Evolutionary conservation across 2,113 vertebrate genomes (phyloP).

Genomic region (Cheilinus undulatus): DNA sequence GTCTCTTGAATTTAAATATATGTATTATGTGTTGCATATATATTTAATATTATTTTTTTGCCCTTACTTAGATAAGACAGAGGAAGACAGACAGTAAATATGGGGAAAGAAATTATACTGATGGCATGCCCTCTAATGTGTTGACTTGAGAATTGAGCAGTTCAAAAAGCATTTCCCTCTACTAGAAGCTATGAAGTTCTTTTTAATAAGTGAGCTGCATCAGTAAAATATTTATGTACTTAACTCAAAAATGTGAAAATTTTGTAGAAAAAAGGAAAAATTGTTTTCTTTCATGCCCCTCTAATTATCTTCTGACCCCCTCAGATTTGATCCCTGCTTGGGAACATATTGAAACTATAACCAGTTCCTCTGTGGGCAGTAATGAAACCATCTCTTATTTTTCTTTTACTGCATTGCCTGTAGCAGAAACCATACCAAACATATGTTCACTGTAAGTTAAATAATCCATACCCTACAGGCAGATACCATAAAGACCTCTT

Average conservation of each 20-base stretch:
- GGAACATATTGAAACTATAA: not conserved
- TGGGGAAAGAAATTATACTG: too few species aligned
- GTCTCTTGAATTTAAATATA: too few species aligned
- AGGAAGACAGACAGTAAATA: too few species aligned
- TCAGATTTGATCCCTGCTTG: slow-evolving; percentile 1
- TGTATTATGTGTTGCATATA: too few species aligned
- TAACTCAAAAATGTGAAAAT: not conserved
- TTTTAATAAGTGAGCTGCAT: too few species aligned
- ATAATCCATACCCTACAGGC: slow-evolving; percentile 43
- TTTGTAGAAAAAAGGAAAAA: not conserved
- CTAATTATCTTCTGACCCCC: not conserved
- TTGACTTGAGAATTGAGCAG: too few species aligned
- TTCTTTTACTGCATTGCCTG: not conserved
- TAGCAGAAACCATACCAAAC: slow-evolving; percentile 14
- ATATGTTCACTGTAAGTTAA: slow-evolving; percentile 30
- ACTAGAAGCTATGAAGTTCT: too few species aligned
- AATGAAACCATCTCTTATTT: not conserved
- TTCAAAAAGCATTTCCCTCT: too few species aligned
- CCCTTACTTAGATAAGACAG: too few species aligned
- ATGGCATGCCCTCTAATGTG: too few species aligned
- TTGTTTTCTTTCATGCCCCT: not conserved
- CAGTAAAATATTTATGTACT: too few species aligned
- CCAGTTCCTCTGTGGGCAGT: not conserved
- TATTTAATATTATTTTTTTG: too few species aligned
- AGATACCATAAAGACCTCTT: slow-evolving; percentile 18